Conservation (phyloP, 2,888 invertebrate species). For the Parnassius smintheus region DNA sequence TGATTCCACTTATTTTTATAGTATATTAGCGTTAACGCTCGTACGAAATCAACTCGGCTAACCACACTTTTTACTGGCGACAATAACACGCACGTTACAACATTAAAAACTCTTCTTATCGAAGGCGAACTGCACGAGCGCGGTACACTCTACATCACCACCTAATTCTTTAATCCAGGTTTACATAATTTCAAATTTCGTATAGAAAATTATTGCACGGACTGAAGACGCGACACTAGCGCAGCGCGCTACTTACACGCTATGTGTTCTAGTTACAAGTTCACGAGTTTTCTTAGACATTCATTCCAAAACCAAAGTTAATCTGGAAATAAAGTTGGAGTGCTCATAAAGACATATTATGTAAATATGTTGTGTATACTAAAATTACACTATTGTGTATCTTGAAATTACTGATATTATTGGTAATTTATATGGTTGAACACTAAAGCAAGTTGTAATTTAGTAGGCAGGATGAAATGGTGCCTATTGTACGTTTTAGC, state of each 20-base stretch:
- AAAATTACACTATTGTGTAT: too few relatives aligned
- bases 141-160: conserved; percentile 24
- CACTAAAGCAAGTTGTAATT: too few relatives aligned
- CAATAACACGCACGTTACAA: conserved; percentile 1
- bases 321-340: too few relatives aligned
- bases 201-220: conserved; percentile 58
- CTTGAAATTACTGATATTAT: too few relatives aligned
- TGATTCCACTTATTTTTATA: too few relatives aligned
- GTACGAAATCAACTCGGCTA: too few relatives aligned
- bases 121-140: not conserved
- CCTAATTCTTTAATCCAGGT: conserved; percentile 25
- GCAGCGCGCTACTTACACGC: conserved; percentile 14
- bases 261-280: conserved; percentile 33
- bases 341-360: too few relatives aligned
- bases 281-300: conserved; percentile 27
- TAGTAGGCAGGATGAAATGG: too few relatives aligned
- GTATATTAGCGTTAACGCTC: too few relatives aligned
- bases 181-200: conserved; percentile 33
- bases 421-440: too few relatives aligned
- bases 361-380: too few relatives aligned
- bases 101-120: conserved; percentile 19
- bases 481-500: too few relatives aligned
- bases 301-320: not conserved
- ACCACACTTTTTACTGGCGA: not conserved
- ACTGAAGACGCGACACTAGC: conserved; percentile 19